Percentiles rank a stretch among this genome's conserved stretches.
phyloP scores from a whole-genome alignment of 2,113 vertebrate species.

The Antigone vipio region DNA sequence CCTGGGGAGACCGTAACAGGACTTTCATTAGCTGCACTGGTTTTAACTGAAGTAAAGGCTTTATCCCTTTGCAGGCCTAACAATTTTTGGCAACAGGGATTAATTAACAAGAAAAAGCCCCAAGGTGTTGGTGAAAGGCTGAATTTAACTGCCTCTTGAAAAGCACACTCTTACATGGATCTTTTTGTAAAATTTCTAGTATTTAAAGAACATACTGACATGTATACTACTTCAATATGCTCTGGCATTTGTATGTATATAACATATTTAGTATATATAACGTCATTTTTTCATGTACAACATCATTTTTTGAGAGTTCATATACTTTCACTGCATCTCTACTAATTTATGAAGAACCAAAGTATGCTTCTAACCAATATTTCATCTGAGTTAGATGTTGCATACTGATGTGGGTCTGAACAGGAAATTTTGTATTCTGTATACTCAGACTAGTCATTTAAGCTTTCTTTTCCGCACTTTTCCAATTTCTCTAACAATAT shows the following conservation, averaged over 20 bases:
- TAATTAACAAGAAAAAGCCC: not conserved
- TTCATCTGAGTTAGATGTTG: not conserved
- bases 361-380: not conserved
- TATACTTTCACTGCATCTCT: not conserved
- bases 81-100: not conserved
- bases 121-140: not conserved
- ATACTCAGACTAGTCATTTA: not conserved
- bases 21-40: not conserved
- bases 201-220: not conserved
- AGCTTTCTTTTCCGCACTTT: not conserved
- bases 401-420: not conserved
- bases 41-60: not conserved
- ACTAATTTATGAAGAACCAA: not conserved
- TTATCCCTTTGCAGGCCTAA: not conserved
- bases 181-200: not conserved
- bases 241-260: not conserved
- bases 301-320: not conserved
- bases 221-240: not conserved
- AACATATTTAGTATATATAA: not conserved
- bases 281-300: not conserved
- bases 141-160: not conserved
- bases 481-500: not conserved
- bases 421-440: not conserved
- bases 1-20: not conserved
- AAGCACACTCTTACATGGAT: not conserved